Evolutionary conservation across 2,113 vertebrate genomes (phyloP), one percentile per base, ranked within the genome.

Genomic region (Corythoichthys intestinalis): DNA sequence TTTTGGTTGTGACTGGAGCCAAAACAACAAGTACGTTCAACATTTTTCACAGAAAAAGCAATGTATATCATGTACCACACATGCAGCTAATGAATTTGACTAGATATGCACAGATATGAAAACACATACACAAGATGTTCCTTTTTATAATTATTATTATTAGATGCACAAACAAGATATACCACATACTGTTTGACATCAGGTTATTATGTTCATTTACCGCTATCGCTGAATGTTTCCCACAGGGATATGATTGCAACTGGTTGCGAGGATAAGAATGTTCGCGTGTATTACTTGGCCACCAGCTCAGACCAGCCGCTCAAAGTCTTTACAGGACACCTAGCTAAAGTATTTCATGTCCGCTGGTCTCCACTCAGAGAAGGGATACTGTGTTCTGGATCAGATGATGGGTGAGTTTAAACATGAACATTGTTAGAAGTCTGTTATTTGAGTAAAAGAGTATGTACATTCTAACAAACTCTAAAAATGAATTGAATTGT

Each of bases 1-100:
- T 28, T 99, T 98, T 74, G 97, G 97, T 28, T 99, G 97, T 85
- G 97, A 99, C 20, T 99, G 97, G 97, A 99, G 97, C 83, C 96
- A 98, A 84, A 98, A 98, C 77, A 99, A 97, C 90, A 99, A 98
- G 97, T 98, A 87, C 93, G 95, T 28, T 37, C 56, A 37, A 58
- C 34, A 2, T 58, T 58, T 58, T 58, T 6, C 14, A 37, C 34
- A 14, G 12, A 12, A 3, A 58, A 14, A 37, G 12, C 34, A 58
- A 58, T 13, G 12, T 56, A 4, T 44, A 28, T 57, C 12, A 1
- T 57, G 54, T 54, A 53, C 4, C 17, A n/a, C 6, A 20, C 2
- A 53, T 56, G 20, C 20, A 54, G 20, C 28, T 54, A 14, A 10
- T 48, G 11, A 48, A 28, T 54, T 20, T 44, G 6, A 56, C 28